Conservation (phyloP, 2,113 vertebrate genomes). For the Phocoena sinus region DNA sequence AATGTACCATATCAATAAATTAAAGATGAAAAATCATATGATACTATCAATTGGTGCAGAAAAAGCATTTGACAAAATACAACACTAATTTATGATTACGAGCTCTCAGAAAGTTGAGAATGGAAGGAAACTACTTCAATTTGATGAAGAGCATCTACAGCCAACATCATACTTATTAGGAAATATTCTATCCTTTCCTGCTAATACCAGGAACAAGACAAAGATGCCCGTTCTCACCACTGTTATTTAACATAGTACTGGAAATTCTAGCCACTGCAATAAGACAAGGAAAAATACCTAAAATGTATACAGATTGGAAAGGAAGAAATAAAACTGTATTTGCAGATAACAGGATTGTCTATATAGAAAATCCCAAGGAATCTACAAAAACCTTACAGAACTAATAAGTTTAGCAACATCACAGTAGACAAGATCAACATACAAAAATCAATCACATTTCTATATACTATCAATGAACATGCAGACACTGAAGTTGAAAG, state of each 20-base stretch:
- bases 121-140: not conserved
- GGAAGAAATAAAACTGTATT: slow-evolving; percentile 11
- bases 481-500: not conserved
- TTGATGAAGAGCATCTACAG: not conserved
- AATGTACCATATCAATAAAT: not conserved
- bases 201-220: not conserved
- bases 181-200: not conserved
- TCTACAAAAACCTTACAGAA: not conserved
- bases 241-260: not conserved
- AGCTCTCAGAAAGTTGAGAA: not conserved
- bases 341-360: not conserved
- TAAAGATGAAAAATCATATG: not conserved
- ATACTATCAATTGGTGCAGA: not conserved
- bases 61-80: not conserved
- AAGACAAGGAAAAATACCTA: not conserved
- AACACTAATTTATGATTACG: not conserved
- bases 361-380: not conserved
- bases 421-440: not conserved
- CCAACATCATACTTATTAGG: not conserved
- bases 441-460: slow-evolving; percentile 16
- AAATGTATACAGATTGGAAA: not conserved
- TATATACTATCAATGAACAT: not conserved
- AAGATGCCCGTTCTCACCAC: not conserved
- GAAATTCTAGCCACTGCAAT: not conserved
- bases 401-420: not conserved